Percentiles rank a stretch among this genome's conserved stretches.
phyloP scores from a whole-genome alignment of 1,140 invertebrate species.

The Micrasema longulum region DNA sequence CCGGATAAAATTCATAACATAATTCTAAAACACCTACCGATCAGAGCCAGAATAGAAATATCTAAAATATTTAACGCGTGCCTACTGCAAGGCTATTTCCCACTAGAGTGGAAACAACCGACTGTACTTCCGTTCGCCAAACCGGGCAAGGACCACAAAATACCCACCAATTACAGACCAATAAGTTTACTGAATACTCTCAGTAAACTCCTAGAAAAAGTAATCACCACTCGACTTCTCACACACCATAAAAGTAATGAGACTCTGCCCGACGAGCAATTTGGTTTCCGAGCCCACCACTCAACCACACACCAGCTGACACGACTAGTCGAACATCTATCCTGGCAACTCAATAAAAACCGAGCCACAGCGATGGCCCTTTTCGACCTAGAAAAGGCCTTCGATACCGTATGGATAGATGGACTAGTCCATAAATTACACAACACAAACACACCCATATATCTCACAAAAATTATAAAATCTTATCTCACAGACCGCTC shows the following conservation, averaged over 20 bases:
- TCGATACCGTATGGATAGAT: no score
- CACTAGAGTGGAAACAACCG: background rate
- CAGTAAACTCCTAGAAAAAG: background rate
- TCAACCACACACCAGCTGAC: background rate
- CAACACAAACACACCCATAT: background rate
- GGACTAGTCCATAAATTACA: background rate
- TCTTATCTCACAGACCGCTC: background rate
- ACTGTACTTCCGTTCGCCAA: background rate
- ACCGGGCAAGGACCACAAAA: background rate
- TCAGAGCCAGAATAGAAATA: no score
- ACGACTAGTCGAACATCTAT: background rate
- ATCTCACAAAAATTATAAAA: background rate
- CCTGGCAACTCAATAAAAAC: background rate
- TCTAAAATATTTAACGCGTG: background rate
- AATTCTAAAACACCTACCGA: no score
- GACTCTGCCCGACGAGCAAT: background rate
- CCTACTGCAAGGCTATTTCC: background rate
- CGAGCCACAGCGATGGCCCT: background rate
- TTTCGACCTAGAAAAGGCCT: no score
- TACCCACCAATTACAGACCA: background rate
- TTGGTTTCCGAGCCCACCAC: background rate
- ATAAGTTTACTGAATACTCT: background rate
- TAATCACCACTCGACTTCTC: background rate
- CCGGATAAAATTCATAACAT: background rate
- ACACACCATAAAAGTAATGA: background rate